Percentiles rank a stretch among this genome's conserved stretches.
Evolutionary conservation across 2,797 vertebrate genomes (phyloP).

Genomic region (Pagetopsis macropterus): DNA sequence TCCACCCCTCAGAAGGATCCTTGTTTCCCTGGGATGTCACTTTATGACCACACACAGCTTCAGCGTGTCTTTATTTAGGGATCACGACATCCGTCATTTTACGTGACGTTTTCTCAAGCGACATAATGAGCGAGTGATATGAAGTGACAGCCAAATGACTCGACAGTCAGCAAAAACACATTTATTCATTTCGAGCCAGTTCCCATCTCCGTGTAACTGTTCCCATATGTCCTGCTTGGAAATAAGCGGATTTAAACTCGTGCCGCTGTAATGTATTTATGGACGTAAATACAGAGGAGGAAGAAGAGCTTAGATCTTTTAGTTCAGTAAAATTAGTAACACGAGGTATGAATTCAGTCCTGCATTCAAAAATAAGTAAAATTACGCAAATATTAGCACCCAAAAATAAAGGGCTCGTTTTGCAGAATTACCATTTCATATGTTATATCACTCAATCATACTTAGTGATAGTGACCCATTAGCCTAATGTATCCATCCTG

Average conservation of each 20-base stretch:
- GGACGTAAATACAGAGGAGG: background rate
- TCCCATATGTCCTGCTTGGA: slow-evolving; percentile 61
- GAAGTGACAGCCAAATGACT: slow-evolving; percentile 75
- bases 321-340: too few species aligned
- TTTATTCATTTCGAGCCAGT: slow-evolving; percentile 58
- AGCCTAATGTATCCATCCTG: too few species aligned
- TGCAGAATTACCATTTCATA: too few species aligned
- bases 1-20: slow-evolving; percentile 21
- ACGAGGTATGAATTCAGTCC: too few species aligned
- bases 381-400: too few species aligned
- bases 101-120: slow-evolving; percentile 49
- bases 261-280: slow-evolving; percentile 31
- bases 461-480: too few species aligned
- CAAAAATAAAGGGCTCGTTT: too few species aligned
- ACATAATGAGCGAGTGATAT: slow-evolving; percentile 56
- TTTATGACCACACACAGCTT: slow-evolving; percentile 75
- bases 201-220: slow-evolving; percentile 56
- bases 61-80: slow-evolving; percentile 52
- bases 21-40: slow-evolving; percentile 58
- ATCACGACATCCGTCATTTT: slow-evolving; percentile 61
- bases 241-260: slow-evolving; percentile 1
- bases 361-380: too few species aligned
- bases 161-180: slow-evolving; percentile 64
- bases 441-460: too few species aligned
- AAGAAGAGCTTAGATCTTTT: too few species aligned